Percentiles rank a stretch among this genome's conserved stretches.
Evolutionary conservation across 2,888 invertebrate genomes (phyloP).

Genomic region (Drosophila meridionalis): DNA sequence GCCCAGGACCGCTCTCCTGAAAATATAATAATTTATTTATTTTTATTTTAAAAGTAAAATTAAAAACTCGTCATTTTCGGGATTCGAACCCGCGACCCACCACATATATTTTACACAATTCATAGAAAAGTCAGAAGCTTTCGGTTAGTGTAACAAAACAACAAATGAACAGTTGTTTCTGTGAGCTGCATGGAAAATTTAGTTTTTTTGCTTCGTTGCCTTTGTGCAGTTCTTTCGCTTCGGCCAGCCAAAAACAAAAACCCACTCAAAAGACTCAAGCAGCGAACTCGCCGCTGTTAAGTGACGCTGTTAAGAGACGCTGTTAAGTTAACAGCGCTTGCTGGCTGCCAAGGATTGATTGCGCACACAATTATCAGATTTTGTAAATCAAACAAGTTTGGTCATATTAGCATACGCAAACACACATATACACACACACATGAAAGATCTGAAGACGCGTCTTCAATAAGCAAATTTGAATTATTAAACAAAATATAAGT

Average conservation of each 20-base stretch:
- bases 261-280: conserved; percentile 43
- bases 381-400: conserved; percentile 60
- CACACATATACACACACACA: not conserved
- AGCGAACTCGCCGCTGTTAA: conserved; percentile 36
- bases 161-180: conserved; percentile 62
- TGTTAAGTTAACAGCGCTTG: conserved; percentile 32
- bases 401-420: conserved; percentile 52
- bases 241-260: conserved; percentile 21
- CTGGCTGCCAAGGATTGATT: conserved; percentile 49
- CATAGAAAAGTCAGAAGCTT: not conserved
- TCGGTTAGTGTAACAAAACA: conserved; percentile 27
- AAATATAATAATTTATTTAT: not conserved
- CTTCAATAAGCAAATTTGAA: conserved; percentile 51
- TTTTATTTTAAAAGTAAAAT: not conserved
- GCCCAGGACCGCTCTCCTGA: not conserved
- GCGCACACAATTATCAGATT: conserved; percentile 36
- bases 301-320: not conserved
- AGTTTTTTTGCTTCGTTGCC: conserved; percentile 54
- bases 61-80: no score
- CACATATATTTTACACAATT: not conserved
- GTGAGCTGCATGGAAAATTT: conserved; percentile 79
- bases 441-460: conserved; percentile 10
- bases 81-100: not conserved
- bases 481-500: conserved; percentile 46
- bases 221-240: conserved; percentile 50